Evolutionary conservation across 92 coral and sea anemone species (phyloP).

Genomic region (Chrysogorgia sp.): DNA sequence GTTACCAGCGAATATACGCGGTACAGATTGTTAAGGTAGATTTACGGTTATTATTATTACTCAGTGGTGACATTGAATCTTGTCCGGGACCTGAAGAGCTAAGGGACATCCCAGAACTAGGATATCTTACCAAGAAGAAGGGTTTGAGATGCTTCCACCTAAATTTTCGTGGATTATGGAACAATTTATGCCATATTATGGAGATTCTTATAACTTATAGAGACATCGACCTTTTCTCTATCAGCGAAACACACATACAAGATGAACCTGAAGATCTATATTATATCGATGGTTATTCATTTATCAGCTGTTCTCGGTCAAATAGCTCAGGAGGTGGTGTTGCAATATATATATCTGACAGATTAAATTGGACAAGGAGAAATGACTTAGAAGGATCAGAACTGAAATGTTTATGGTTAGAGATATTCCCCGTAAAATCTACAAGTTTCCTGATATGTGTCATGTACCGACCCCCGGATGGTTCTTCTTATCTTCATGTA

Average conservation of each 20-base stretch:
- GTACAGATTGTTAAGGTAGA: too few species aligned
- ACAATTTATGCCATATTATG: conserved; percentile 8
- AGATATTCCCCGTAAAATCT: conserved; percentile 11
- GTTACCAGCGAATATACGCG: too few species aligned
- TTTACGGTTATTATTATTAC: too few species aligned
- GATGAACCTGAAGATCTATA: too few species aligned
- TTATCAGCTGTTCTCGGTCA: not conserved
- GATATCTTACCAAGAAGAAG: too few species aligned
- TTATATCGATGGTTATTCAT: conserved; percentile 18
- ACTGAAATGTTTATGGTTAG: conserved; percentile 2
- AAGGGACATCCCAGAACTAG: too few species aligned
- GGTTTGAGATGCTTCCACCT: conserved; percentile 27
- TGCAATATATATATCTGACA: conserved; percentile 11
- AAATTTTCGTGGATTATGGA: conserved; percentile 25
- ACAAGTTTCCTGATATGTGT: conserved; percentile 18
- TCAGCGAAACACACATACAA: conserved; percentile 13
- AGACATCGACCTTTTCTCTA: not conserved
- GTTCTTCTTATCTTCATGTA: not conserved
- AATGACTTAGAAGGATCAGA: conserved; percentile 5
- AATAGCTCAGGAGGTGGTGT: conserved; percentile 1
- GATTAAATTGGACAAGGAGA: conserved; percentile 22
- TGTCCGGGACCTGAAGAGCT: too few species aligned
- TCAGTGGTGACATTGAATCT: too few species aligned
- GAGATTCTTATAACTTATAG: not conserved
- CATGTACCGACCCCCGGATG: conserved; percentile 5